These are phyloP conservation scores for Rhabdomys dilectus DNA, from an alignment of 2,113 vertebrate genomes.

Conservation along the genomic window DNA sequence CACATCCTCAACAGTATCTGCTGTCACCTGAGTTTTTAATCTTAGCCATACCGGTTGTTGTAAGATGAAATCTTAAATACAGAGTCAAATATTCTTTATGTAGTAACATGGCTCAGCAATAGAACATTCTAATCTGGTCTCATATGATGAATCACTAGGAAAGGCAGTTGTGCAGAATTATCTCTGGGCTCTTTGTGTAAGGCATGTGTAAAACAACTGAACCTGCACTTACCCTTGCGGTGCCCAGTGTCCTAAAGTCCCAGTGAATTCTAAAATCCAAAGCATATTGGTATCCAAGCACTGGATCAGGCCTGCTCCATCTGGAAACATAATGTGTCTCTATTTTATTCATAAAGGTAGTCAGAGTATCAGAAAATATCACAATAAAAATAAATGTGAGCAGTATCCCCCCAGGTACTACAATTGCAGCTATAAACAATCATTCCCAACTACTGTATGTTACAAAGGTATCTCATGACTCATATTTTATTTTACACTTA, in stretches of 20 bases:
- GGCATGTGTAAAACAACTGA: not conserved
- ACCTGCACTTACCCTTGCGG: not conserved
- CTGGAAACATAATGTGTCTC: not conserved
- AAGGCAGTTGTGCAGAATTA: too few species aligned
- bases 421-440: not conserved
- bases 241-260: too few species aligned
- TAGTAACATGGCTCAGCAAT: not conserved
- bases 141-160: not conserved
- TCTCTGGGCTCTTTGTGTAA: not conserved
- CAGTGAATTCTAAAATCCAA: not conserved
- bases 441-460: not conserved
- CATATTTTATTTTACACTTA: constrained; percentile 32
- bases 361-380: not conserved
- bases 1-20: too few species aligned
- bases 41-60: too few species aligned
- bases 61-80: not conserved
- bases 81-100: not conserved
- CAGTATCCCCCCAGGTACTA: not conserved
- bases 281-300: not conserved
- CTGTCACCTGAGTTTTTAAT: too few species aligned
- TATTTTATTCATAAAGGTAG: not conserved
- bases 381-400: not conserved
- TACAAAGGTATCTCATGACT: constrained; percentile 8
- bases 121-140: not conserved
- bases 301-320: not conserved